Base-by-base conservation (phyloP, 2,888 invertebrate species). In the Diplolepis rosae region DNA sequence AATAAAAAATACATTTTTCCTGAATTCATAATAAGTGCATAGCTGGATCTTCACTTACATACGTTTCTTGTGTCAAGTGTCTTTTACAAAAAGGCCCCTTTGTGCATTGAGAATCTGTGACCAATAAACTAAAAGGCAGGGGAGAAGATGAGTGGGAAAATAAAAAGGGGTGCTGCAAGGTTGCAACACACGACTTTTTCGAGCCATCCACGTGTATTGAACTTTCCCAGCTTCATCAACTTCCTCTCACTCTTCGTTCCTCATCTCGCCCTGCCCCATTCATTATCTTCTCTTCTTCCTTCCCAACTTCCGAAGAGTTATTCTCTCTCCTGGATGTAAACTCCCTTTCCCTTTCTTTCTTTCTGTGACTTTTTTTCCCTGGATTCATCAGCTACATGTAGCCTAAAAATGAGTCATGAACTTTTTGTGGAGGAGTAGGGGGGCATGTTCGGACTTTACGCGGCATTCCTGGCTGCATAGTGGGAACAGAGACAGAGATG, bases 111-210 rank as follows among this genome's bases (percentile, higher is more conserved):
- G 39, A 39, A 39, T 39, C 35, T 32, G 56, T 56, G 56, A 22
- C 22, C n/a, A 61, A 7, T n/a, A 6, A 15, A 9, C 15, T 22
- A 39, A 61, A 13, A 61, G n/a, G n/a, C 22, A 39, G 5, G 13
- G 24, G 30, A 32, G 11, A 35, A 56, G 22, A 45, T 11, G 30
- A 66, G 48, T 30, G n/a, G 50, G 18, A 24, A n/a, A 22, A 51
- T 69, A 42, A 66, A 22, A 52, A 48, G 67, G 50, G 48, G 22
- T 48, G 68, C 42, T 76, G 74, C 70, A 77, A 74, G 78, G 79
- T 81, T 82, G 80, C 81, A 81, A 82, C 82, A 82, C 78, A 73
- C 72, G 11, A 15, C 54, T 42, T 61, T 48, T 48, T 66, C 66
- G 70, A 75, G 76, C 77, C 80, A 74, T 80, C 79, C 82, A 82